phyloP scores from a whole-genome alignment of 2,888 invertebrate species.

The Ophion obscuratus region DNA sequence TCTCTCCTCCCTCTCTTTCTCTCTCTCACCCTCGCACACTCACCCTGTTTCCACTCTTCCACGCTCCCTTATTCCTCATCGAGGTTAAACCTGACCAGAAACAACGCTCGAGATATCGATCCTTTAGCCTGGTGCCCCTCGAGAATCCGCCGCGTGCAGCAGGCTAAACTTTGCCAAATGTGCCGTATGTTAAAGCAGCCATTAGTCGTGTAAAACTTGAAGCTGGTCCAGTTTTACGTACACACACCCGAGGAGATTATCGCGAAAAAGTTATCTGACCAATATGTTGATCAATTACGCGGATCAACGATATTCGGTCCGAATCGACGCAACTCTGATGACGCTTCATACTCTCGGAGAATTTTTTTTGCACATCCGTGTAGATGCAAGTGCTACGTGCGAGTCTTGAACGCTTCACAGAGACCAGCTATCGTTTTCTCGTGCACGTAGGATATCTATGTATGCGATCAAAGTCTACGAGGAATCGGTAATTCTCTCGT shows the following conservation, averaged over 20 bases:
- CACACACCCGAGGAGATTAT: neutral
- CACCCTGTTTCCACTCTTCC: neutral
- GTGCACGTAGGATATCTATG: neutral
- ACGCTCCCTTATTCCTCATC: constrained; percentile 20
- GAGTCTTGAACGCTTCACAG: neutral
- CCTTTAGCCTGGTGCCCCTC: constrained; percentile 63
- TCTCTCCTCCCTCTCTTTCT: neutral
- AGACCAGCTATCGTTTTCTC: neutral
- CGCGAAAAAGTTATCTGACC: neutral
- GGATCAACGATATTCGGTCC: constrained; percentile 12
- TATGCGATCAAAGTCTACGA: constrained; percentile 39
- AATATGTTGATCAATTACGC: neutral
- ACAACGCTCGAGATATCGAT: constrained; percentile 80
- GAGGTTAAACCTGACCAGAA: constrained; percentile 70
- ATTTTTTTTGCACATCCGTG: constrained; percentile 30
- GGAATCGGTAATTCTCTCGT: constrained; percentile 58
- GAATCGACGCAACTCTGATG: constrained; percentile 1
- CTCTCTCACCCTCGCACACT: neutral
- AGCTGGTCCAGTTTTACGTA: neutral
- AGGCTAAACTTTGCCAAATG: constrained; percentile 20
- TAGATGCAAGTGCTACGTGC: neutral
- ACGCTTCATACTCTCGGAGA: constrained; percentile 23
- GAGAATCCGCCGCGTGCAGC: constrained; percentile 31
- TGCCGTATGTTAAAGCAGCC: neutral
- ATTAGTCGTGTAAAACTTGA: neutral